Evolutionary conservation across 2,113 vertebrate species (phyloP), one percentile per base, ranked within the genome.

Genomic region (Saccopteryx leptura): DNA sequence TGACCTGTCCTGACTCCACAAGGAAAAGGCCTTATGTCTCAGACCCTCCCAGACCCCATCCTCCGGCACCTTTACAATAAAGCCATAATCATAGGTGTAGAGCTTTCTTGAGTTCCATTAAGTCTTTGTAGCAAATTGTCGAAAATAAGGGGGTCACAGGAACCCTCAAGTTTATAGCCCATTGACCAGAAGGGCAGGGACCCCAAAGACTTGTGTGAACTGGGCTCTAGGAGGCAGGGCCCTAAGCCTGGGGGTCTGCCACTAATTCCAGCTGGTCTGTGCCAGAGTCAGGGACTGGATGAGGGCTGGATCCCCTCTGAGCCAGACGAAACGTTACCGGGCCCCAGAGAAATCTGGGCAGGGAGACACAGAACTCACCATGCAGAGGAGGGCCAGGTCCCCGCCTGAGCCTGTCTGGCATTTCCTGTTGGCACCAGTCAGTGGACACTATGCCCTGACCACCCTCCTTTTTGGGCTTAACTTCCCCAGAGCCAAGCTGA

Each of bases 391-490:
- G 7, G 54, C 26, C 24, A 56, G 48, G 18, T 3, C 18, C 61
- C 1, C 0, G 17, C 48, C 60, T 17, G 7, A 4, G 58, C 21
- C 79, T 21, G 19, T 5, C 0, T 0, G 0, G 19, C 7, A 9
- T 7, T 13, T 63, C 3, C 0, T 4, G 6, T 17, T 17, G 18
- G 52, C 33, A 5, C 4, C 21, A 14, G 63, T 48, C 1, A 7
- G 18, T 1, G 18, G 48, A 26, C 1, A 0, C 39, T 12, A 9
- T 0, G 3, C 1, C 4, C 19, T 1, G 0, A 3, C 48, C 5
- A 9, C 33, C 24, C 12, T 65, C 63, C 50, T 31, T 76, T 28
- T 39, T 5, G 9, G 63, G 28, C 12, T 7, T 9, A 28, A 46
- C 9, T 10, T 13, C 9, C 8, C n/a, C 2, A 0, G 0, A 0